Evolutionary conservation across 1,140 invertebrate species (phyloP).

Genomic region (Heterodera carotae): DNA sequence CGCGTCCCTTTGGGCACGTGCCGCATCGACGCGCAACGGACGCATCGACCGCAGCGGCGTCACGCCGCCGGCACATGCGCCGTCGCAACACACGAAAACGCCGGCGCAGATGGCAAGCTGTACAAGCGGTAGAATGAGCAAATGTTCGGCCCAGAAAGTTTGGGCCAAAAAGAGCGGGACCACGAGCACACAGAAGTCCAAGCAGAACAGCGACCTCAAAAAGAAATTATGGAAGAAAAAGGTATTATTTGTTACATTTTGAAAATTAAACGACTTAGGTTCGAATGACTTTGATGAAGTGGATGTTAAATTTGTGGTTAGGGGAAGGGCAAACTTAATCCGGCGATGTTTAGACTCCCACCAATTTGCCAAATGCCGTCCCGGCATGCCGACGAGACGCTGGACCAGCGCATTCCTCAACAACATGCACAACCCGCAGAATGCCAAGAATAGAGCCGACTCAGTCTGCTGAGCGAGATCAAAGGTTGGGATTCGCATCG

Average conservation of each 20-base stretch:
- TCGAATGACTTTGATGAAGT: no score
- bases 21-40: conserved; percentile 10
- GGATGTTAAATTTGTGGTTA: no score
- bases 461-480: conserved; percentile 12
- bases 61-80: neutral
- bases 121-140: neutral
- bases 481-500: neutral
- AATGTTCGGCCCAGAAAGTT: conserved; percentile 42
- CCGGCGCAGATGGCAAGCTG: neutral
- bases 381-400: neutral
- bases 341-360: neutral
- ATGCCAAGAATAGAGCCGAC: conserved; percentile 20
- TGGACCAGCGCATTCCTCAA: conserved; percentile 26
- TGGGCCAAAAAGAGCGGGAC: conserved; percentile 40
- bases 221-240: no score
- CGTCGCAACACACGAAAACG: neutral
- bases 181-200: conserved; percentile 47
- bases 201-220: conserved; percentile 29
- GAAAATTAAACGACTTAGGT: no score
- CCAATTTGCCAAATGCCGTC: conserved; percentile 5
- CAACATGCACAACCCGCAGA: conserved; percentile 15
- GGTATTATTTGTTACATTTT: no score
- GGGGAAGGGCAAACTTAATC: neutral
- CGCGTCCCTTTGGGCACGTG: conserved; percentile 3
- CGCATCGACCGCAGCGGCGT: conserved; percentile 1